Conservation (phyloP, 2,888 invertebrate species). For the Diadegma fenestrale region DNA sequence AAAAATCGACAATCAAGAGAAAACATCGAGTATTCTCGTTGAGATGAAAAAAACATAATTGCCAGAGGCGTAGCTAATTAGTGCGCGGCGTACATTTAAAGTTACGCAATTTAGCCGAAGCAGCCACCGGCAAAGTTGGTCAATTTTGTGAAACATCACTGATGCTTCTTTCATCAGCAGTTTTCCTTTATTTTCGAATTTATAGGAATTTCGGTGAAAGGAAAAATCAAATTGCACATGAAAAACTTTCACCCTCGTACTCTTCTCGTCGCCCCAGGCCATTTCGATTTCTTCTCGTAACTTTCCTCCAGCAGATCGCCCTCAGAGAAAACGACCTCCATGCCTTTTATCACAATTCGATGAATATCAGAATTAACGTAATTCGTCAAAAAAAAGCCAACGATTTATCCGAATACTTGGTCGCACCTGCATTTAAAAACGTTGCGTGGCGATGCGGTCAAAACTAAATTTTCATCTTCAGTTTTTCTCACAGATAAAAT, state of each 20-base stretch:
- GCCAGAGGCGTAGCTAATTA: neutral
- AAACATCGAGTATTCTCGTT: neutral
- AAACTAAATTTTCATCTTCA: no score
- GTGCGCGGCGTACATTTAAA: constrained; percentile 3
- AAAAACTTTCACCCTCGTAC: neutral
- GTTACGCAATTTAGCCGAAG: neutral
- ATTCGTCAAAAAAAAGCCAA: neutral
- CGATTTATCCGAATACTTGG: neutral
- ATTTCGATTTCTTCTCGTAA: neutral
- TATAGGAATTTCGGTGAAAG: neutral
- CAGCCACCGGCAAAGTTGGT: neutral
- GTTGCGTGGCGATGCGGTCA: no score
- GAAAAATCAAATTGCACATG: neutral
- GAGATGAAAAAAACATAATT: constrained; percentile 2
- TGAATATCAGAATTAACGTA: neutral
- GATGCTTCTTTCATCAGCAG: neutral
- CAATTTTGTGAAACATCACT: neutral
- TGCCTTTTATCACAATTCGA: neutral
- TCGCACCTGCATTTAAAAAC: neutral
- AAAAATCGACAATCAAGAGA: neutral
- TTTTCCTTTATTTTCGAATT: neutral
- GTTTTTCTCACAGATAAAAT: no score
- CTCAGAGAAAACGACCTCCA: neutral
- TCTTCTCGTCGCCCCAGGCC: neutral
- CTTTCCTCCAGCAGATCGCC: neutral